Base-by-base conservation (phyloP, 64 coral and sea anemone species). In the Pocillopora verrucosa region DNA sequence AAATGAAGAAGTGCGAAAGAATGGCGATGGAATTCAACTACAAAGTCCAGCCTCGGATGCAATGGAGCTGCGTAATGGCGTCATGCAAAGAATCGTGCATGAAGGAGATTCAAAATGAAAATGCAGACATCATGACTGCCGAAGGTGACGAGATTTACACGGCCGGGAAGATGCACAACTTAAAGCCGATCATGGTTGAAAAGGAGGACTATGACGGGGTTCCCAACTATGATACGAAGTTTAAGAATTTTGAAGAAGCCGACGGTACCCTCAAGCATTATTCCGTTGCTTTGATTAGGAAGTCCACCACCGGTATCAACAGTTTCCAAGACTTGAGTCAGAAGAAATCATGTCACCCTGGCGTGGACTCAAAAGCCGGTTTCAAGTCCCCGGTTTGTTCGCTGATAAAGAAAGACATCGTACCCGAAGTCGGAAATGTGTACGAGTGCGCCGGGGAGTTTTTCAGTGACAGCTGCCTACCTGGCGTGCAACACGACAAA, bases 331-430 rank as follows among this genome's bases (percentile, higher is more conserved):
- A 93, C 69, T 56, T 93, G 41, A 5, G 2, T 14, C 61, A 60
- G 60, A 69, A 61, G 26, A 85, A 45, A 86, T 93, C 92, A 0
- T 93, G 92, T n/a, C 92, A 93, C 34, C 70, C 74, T 22, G 92
- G 88, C 12, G 62, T 93, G 14, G 58, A 88, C 59, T 84, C 62
- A 10, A 75, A 56, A 34, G 92, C 92, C 26, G 58, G 76, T 20
- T 93, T 93, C 80, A 93, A 93, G 14, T 65, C 88, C 37, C 92
- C 92, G 4, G 77, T 93, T 45, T 93, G 92, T 45, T 93, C 92
- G 5, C 87, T 93, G 5, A 93, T 93, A 60, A 0, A 89, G 5
- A 59, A 84, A 19, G 59, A 19, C 4, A 37, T 89, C 19, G 67
- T 93, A 4, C 73, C 73, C 11, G 30, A 13, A 0, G 76, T 76